Base-by-base conservation (phyloP, 53 echinoderm and acorn worm genomes). In the Crossaster papposus region DNA sequence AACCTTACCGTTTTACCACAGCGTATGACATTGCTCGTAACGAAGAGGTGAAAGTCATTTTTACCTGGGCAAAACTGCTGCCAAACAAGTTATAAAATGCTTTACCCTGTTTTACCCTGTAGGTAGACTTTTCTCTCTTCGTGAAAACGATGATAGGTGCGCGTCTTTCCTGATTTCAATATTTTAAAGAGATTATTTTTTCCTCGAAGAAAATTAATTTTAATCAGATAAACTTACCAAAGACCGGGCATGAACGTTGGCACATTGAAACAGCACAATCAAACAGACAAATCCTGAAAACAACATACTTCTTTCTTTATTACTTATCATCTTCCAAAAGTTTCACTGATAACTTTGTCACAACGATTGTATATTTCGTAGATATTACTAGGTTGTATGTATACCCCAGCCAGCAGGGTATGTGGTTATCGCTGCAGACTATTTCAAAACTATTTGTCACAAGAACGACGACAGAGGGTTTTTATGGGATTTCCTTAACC, bases 161-260 rank as follows among this genome's bases (percentile, higher is more conserved):
- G 1, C 44, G 44, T 1, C 44, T 44, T 44, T 44, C 44, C 9
- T 9, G 44, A 44, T 44, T 44, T 44, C 9, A 44, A 44, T 7
- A 44, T 44, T 44, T 44, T 44, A 9, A 44, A 44, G 44, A 44
- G 9, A 5, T 44, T 44, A 44, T 44, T 44, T 9, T 9, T 44
- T 44, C 44, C 44, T 44, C 44, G 44, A 9, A 44, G 44, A 44
- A 44, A 44, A 44, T 44, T 44, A 68, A 24, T 26, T 68, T 4
- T 2, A 68, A n/a, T 26, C 28, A 23, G 68, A 17, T 26, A 68
- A 6, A 80, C 80, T 80, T 80, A 80, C 80, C 80, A 80, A 54
- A 18, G 55, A 80, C 15, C 80, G 44, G 1, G 13, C 80, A 32
- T 58, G 58, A 11, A 80, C 55, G 17, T 54, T 58, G 20, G 58